These are phyloP conservation scores for Tanaodytes sp. DNA, from an alignment of 2,888 invertebrate genomes.

Conservation along the genomic window DNA sequence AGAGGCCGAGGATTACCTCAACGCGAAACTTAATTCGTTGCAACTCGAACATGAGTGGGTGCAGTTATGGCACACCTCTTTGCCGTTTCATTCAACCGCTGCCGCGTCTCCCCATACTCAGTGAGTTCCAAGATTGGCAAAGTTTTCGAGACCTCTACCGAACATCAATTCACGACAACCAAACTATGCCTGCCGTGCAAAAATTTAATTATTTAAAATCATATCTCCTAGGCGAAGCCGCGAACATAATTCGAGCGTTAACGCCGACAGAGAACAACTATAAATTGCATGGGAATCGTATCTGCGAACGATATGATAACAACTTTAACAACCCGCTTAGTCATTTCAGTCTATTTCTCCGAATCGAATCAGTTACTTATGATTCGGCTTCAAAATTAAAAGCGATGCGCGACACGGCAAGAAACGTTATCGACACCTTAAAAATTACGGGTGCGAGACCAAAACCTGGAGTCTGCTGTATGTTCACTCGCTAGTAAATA, in stretches of 20 bases:
- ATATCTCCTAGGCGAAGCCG: neutral
- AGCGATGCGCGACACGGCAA: neutral
- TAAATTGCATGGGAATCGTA: neutral
- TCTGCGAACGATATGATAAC: neutral
- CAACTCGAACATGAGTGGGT: too few relatives aligned
- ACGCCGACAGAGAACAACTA: neutral
- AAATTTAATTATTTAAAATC: conserved; percentile 4
- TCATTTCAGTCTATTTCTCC: neutral
- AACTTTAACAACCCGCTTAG: too few relatives aligned
- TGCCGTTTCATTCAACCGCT: too few relatives aligned
- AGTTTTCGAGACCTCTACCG: too few relatives aligned
- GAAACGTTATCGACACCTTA: neutral
- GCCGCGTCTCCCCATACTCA: too few relatives aligned
- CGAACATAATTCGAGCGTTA: neutral
- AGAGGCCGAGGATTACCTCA: too few relatives aligned
- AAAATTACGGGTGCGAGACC: too few relatives aligned
- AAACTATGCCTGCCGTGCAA: neutral
- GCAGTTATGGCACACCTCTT: too few relatives aligned
- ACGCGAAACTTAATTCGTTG: too few relatives aligned
- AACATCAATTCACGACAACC: neutral
- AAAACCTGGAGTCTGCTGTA: neutral
- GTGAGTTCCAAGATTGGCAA: too few relatives aligned
- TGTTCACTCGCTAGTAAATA: neutral
- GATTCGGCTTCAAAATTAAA: neutral
- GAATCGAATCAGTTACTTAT: neutral